These are phyloP conservation scores for Cataglyphis altisquamis DNA, from an alignment of 2,888 invertebrate genomes.

Conservation along the genomic window DNA sequence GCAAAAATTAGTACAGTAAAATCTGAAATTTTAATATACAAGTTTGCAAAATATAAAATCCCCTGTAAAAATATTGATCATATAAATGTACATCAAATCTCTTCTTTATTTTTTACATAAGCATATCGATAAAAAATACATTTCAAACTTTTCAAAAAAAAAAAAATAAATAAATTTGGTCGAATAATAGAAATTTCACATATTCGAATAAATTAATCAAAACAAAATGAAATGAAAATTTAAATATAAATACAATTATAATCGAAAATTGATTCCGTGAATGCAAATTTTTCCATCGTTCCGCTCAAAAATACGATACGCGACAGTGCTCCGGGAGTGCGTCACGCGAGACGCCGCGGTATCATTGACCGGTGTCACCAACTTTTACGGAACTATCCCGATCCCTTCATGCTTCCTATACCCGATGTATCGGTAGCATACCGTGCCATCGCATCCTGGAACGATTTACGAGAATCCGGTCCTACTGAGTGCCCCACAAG, in stretches of 20 bases:
- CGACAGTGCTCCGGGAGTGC: background rate
- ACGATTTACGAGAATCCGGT: conserved; percentile 73
- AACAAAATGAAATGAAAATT: too few species aligned
- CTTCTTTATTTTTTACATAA: background rate
- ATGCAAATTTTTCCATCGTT: conserved; percentile 7
- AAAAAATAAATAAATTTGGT: background rate
- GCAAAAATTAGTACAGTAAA: background rate
- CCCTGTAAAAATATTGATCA: background rate
- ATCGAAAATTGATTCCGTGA: background rate
- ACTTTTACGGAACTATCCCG: background rate
- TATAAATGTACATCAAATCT: background rate
- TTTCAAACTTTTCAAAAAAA: background rate
- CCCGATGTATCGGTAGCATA: background rate
- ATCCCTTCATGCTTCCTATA: background rate
- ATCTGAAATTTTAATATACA: background rate
- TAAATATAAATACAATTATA: too few species aligned
- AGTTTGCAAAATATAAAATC: background rate
- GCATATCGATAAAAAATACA: background rate
- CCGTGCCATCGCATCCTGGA: conserved; percentile 44
- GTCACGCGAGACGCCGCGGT: background rate
- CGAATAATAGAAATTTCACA: too few species aligned
- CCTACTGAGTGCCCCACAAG: conserved; percentile 72
- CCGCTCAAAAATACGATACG: background rate
- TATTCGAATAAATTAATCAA: too few species aligned
- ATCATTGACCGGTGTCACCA: background rate